These are phyloP conservation scores for Atta texana DNA, from an alignment of 1,140 invertebrate species.

Conservation along the genomic window DNA sequence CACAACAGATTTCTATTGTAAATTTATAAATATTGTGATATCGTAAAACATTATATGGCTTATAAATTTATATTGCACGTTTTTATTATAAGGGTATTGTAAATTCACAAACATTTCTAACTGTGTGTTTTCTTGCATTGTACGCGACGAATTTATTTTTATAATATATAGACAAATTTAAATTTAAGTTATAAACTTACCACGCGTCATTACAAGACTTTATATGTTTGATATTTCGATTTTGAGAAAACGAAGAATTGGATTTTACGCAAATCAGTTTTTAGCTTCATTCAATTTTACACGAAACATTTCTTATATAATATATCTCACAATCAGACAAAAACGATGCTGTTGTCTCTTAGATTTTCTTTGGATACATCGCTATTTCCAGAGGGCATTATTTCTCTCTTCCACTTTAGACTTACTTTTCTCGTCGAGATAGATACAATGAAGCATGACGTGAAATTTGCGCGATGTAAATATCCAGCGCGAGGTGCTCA, in stretches of 20 bases:
- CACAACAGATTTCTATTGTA: no score
- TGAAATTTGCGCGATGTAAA: slow-evolving; percentile 18
- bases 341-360: not conserved
- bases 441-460: not conserved
- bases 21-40: no score
- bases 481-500: not conserved
- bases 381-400: not conserved
- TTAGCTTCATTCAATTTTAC: not conserved
- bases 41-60: no score
- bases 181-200: not conserved
- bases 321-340: no score
- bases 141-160: not conserved
- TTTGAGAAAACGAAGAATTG: not conserved
- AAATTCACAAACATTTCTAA: no score
- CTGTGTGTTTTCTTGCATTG: no score
- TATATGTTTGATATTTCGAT: not conserved
- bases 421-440: not conserved
- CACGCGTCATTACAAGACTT: not conserved
- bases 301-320: not conserved
- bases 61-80: no score
- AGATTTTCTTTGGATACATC: not conserved
- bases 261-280: not conserved
- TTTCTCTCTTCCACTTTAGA: not conserved
- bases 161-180: not conserved
- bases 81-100: no score